Evolutionary conservation across 2,797 vertebrate species (phyloP).

Genomic region (Acrocephalus scirpaceus): DNA sequence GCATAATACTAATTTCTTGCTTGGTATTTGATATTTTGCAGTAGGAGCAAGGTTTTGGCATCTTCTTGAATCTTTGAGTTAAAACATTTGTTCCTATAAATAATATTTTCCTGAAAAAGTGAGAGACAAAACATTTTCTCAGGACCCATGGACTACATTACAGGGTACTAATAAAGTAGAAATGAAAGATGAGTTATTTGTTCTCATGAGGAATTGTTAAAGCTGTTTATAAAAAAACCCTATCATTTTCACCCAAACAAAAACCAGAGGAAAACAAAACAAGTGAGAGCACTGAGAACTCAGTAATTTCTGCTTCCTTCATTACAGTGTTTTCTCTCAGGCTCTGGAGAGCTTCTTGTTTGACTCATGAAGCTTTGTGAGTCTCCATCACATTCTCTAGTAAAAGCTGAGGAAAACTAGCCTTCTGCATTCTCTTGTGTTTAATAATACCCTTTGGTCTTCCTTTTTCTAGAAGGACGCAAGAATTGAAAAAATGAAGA

Average conservation of each 20-base stretch:
- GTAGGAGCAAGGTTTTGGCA: not conserved
- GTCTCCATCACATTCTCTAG: not conserved
- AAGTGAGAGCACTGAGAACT: not conserved
- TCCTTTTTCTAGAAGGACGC: not conserved
- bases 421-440: not conserved
- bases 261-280: not conserved
- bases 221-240: not conserved
- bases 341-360: not conserved
- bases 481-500: not conserved
- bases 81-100: not conserved
- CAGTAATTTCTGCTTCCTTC: not conserved
- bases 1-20: not conserved
- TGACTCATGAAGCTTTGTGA: not conserved
- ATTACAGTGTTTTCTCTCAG: not conserved
- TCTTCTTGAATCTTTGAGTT: not conserved
- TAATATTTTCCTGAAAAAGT: not conserved
- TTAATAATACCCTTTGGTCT: not conserved
- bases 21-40: not conserved
- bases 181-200: not conserved
- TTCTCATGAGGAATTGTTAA: not conserved
- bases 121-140: not conserved
- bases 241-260: not conserved
- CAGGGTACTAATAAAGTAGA: not conserved
- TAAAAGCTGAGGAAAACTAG: not conserved
- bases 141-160: not conserved